phyloP scores from a whole-genome alignment of 2,797 vertebrate genomes.

The Labeo calbasu region DNA sequence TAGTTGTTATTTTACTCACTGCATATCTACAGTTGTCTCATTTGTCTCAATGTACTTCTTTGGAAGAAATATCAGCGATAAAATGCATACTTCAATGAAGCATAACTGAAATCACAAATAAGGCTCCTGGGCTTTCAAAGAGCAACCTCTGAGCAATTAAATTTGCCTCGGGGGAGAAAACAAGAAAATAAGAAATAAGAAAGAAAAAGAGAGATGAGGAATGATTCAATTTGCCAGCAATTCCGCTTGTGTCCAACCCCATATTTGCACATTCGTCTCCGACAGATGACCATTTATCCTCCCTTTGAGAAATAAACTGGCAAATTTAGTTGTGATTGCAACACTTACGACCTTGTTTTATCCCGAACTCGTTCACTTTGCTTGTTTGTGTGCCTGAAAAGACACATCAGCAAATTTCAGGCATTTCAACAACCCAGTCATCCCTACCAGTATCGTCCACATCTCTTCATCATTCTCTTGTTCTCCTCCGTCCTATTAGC shows the following conservation, averaged over 20 bases:
- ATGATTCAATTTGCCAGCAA: slow-evolving; percentile 51
- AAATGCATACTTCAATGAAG: background rate
- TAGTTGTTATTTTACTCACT: background rate
- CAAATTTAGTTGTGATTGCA: slow-evolving; percentile 31
- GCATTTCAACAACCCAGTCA: background rate
- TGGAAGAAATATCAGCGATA: background rate
- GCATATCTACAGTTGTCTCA: background rate
- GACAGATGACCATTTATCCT: slow-evolving; percentile 42
- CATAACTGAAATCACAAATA: slow-evolving; percentile 5
- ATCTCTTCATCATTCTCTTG: slow-evolving; percentile 29
- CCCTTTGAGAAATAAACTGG: slow-evolving; percentile 40
- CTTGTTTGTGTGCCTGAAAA: background rate
- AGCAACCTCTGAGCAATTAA: background rate
- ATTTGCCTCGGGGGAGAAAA: slow-evolving; percentile 2
- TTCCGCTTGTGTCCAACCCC: slow-evolving; percentile 30
- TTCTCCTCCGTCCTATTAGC: slow-evolving; percentile 20
- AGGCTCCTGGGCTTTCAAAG: background rate
- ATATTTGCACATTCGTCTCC: background rate
- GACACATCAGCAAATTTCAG: background rate
- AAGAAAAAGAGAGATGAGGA: slow-evolving; percentile 63
- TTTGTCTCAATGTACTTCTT: background rate
- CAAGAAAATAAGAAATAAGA: slow-evolving; percentile 10
- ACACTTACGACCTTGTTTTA: slow-evolving; percentile 28
- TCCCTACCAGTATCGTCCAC: background rate
- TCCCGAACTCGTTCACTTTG: background rate